Conservation (phyloP, 2,113 vertebrate species). For the Tetrax tetrax region DNA sequence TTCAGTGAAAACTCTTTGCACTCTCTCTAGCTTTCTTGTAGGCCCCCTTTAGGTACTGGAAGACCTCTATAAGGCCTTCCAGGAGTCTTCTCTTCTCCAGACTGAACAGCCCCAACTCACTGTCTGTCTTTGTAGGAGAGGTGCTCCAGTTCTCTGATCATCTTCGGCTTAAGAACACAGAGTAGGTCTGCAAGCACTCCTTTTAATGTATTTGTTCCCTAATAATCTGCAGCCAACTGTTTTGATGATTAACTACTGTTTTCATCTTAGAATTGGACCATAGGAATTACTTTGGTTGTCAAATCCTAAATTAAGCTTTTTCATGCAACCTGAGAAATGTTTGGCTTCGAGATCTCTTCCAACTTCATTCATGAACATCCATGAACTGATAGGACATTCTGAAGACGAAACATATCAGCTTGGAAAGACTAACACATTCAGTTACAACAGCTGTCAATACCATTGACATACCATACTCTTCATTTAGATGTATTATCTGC, state of each 20-base stretch:
- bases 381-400: background rate
- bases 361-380: background rate
- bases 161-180: background rate
- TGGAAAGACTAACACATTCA: background rate
- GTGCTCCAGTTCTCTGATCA: too few relatives aligned
- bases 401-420: background rate
- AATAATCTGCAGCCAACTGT: background rate
- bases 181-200: background rate
- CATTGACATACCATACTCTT: background rate
- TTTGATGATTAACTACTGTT: background rate
- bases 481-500: background rate
- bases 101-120: too few relatives aligned
- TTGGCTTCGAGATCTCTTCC: background rate
- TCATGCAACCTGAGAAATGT: background rate
- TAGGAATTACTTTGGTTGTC: background rate
- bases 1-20: background rate
- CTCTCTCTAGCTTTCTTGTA: too few relatives aligned
- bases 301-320: background rate
- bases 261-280: background rate
- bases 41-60: too few relatives aligned
- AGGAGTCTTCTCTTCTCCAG: too few relatives aligned
- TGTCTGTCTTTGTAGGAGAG: too few relatives aligned
- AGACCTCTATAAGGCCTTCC: too few relatives aligned
- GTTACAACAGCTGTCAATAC: background rate
- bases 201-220: fast-evolving